Evolutionary conservation across 2,888 invertebrate genomes (phyloP).

Genomic region (Habrosyne pyritoides): DNA sequence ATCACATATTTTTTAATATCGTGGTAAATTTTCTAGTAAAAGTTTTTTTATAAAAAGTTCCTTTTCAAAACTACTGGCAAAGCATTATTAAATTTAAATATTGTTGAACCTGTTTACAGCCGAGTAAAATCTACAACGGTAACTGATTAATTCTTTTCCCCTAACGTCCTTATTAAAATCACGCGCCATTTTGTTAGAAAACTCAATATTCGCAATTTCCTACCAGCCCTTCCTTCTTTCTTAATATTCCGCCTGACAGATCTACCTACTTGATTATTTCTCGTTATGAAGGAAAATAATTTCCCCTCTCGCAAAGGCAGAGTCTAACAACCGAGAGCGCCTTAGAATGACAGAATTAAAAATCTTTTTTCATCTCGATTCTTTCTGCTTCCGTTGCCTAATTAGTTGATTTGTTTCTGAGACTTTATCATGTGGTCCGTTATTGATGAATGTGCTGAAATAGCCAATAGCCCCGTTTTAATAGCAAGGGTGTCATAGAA

Average conservation of each 20-base stretch:
- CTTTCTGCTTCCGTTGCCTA: neutral
- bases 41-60: too few relatives aligned
- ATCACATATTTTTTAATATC: too few relatives aligned
- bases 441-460: too few relatives aligned
- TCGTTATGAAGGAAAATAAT: neutral
- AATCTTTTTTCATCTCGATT: neutral
- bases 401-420: slow-evolving; percentile 1
- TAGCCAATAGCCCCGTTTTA: too few relatives aligned
- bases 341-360: neutral
- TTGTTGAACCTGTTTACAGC: too few relatives aligned
- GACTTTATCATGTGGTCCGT: neutral
- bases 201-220: neutral
- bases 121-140: too few relatives aligned
- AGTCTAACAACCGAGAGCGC: neutral
- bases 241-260: neutral
- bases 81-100: too few relatives aligned
- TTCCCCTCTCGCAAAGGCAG: neutral
- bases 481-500: too few relatives aligned
- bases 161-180: neutral
- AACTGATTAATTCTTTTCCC: too few relatives aligned
- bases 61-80: too few relatives aligned
- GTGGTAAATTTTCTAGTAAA: too few relatives aligned
- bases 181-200: too few relatives aligned
- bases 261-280: slow-evolving; percentile 3
- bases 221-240: neutral